Percentiles rank a stretch among this genome's conserved stretches.
Conservation (phyloP, 2,113 vertebrate species). For the Hucho hucho region DNA sequence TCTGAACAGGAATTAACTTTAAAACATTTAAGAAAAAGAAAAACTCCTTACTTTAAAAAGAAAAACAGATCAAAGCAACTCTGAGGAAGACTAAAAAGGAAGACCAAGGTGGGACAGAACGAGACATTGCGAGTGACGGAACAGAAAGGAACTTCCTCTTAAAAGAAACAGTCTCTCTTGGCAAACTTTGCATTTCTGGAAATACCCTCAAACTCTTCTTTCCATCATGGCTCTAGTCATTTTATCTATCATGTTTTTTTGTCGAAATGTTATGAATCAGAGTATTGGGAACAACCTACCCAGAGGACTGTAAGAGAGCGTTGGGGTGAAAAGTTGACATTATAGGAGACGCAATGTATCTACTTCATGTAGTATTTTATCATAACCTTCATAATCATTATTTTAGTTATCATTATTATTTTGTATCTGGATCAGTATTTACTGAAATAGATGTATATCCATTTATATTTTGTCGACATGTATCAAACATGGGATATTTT, state of each 20-base stretch:
- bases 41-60: conserved; percentile 52
- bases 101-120: conserved; percentile 37
- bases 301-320: conserved; percentile 30
- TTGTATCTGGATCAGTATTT: conserved; percentile 69
- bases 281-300: conserved; percentile 25
- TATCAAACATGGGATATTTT: conserved; percentile 39
- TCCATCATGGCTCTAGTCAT: conserved; percentile 51
- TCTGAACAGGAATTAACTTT: conserved; percentile 55
- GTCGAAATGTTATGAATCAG: conserved; percentile 23
- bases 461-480: conserved; percentile 54
- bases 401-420: conserved; percentile 62
- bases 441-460: conserved; percentile 68
- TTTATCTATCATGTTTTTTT: conserved; percentile 30
- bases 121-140: conserved; percentile 41
- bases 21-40: conserved; percentile 58
- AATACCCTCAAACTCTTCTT: conserved; percentile 47
- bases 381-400: conserved; percentile 57
- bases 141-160: conserved; percentile 47
- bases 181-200: conserved; percentile 57
- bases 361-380: conserved; percentile 64
- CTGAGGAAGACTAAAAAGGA: conserved; percentile 27
- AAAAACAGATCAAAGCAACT: conserved; percentile 45
- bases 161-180: conserved; percentile 60
- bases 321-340: conserved; percentile 22
- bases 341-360: conserved; percentile 31